These are phyloP conservation scores for Synanceia verrucosa DNA, from an alignment of 2,797 vertebrate species.

Conservation along the genomic window DNA sequence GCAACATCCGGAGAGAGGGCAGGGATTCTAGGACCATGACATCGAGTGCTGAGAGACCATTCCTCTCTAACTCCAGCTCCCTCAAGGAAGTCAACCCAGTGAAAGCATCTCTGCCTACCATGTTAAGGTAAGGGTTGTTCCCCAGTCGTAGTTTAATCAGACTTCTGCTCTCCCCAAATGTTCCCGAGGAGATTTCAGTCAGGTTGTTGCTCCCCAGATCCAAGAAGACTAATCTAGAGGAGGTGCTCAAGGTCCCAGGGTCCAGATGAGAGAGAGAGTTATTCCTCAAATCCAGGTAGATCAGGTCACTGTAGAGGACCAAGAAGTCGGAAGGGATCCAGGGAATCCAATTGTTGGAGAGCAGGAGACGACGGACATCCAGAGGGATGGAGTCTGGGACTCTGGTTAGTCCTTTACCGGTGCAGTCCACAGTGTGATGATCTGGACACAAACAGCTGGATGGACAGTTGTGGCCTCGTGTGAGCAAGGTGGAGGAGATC, in stretches of 20 bases:
- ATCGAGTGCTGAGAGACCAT: constrained; percentile 85
- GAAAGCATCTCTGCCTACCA: constrained; percentile 87
- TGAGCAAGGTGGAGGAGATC: constrained; percentile 77
- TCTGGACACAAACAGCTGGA: constrained; percentile 89
- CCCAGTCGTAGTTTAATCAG: constrained; percentile 90
- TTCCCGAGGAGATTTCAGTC: constrained; percentile 87
- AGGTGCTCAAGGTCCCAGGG: constrained; percentile 89
- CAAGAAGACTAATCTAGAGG: constrained; percentile 89
- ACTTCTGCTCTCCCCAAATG: constrained; percentile 87
- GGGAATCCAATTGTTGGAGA: constrained; percentile 91
- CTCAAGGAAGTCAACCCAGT: constrained; percentile 87
- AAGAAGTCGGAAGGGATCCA: constrained; percentile 91
- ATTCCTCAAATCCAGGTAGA: constrained; percentile 93
- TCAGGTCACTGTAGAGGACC: constrained; percentile 91
- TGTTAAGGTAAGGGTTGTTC: constrained; percentile 86
- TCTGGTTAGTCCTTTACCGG: constrained; percentile 85
- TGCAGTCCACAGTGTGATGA: constrained; percentile 93
- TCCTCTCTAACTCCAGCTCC: constrained; percentile 90
- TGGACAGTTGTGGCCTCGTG: constrained; percentile 84
- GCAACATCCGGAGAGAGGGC: constrained; percentile 86
- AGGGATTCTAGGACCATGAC: constrained; percentile 85
- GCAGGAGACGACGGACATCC: constrained; percentile 89
- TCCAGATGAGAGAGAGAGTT: constrained; percentile 89
- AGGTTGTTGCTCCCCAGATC: constrained; percentile 93
- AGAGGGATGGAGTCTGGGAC: constrained; percentile 90